Evolutionary conservation across 2,113 vertebrate species (phyloP), one percentile per base, ranked within the genome.

Genomic region (Panthera leo): DNA sequence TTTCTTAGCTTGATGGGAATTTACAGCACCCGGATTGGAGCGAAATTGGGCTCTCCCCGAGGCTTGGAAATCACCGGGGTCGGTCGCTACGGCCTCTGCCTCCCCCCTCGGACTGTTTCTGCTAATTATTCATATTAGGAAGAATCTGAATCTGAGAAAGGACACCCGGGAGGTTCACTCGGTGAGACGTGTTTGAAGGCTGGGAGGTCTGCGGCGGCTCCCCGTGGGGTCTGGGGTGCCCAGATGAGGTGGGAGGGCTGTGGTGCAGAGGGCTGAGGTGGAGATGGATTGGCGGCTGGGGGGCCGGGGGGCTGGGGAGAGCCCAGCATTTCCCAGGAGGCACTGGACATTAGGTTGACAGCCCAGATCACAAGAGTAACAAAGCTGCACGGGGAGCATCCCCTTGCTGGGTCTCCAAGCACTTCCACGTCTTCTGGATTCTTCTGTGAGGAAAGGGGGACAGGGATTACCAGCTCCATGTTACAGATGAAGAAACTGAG

Each of bases 1-100:
- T 98, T 98, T 98, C 98, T 98, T 95, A 93, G 98, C 97, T 98
- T 98, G 88, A 91, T 98, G 98, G 98, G 98, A 98, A 98, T 98
- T 99, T 98, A 98, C 70, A 3, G 97, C 98, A 96, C 95, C 91
- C 68, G 42, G 95, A 98, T 90, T 25, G 36, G 92, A 97, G 97
- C 70, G 45, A 98, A 98, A 98, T 92, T 92, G 97, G 95, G 90
- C 95, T 98, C 97, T 98, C 97, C 27, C 95, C 18, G 71, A 73
- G 61, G 96, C 87, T 91, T 9, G 71, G 95, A 88, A 97, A 98
- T 98, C 97, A 93, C 96, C 91, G 97, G 98, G 98, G 97, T 98
- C 98, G 96, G 98, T 97, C 96, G 86, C 95, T 95, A 85, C 89
- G 98, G 97, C 97, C 93, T 91, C 63, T 86, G 91, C 96, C 97